phyloP scores from a whole-genome alignment of 2,113 vertebrate genomes.

The Micronycteris hirsuta region DNA sequence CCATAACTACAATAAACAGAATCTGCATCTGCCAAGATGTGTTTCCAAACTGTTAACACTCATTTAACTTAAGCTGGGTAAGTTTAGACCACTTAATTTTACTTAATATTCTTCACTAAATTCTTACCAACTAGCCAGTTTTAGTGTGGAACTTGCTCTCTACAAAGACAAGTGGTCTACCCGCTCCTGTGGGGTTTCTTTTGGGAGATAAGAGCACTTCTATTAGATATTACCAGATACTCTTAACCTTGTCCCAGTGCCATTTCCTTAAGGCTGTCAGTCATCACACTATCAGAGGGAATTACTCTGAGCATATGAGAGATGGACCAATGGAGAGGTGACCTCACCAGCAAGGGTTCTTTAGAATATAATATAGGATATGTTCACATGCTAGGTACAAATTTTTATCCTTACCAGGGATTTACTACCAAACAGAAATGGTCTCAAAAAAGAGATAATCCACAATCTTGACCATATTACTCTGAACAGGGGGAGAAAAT shows the following conservation, averaged over 20 bases:
- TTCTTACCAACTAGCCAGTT: neutral
- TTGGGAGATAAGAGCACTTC: neutral
- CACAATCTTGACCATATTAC: neutral
- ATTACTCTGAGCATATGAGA: neutral
- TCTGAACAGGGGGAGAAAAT: neutral
- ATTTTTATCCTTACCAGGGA: neutral
- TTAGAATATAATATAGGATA: neutral
- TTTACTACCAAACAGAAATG: neutral
- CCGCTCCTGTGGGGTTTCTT: neutral
- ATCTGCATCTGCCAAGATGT: neutral
- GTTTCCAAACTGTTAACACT: neutral
- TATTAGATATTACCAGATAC: neutral
- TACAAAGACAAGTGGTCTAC: neutral
- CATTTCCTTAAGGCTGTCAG: neutral
- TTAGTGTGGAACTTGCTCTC: neutral
- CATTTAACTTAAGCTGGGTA: neutral
- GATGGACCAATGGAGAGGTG: neutral
- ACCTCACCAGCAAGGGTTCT: neutral
- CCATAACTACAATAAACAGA: conserved; percentile 2
- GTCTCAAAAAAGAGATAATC: neutral
- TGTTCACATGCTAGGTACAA: neutral
- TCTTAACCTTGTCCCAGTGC: neutral
- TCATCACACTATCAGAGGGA: neutral
- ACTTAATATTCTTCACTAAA: neutral
- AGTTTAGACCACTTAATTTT: conserved; percentile 15